Evolutionary conservation across 2,113 vertebrate genomes (phyloP).

Genomic region (Emydocephalus ijimae): DNA sequence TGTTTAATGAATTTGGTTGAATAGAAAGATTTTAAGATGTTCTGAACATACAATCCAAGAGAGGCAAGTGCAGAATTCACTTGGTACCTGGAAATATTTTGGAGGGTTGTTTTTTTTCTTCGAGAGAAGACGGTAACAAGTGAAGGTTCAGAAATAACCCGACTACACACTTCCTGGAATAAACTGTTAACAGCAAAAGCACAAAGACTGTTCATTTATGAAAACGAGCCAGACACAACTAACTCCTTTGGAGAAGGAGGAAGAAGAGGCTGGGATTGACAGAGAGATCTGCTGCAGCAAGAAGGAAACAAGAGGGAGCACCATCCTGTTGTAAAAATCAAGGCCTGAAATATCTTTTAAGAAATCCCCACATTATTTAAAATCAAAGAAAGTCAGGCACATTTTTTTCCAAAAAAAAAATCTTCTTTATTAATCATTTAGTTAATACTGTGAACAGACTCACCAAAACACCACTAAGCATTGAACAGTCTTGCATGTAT

Average conservation of each 20-base stretch:
- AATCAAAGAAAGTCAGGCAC: constrained; percentile 67
- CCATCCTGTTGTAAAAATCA: constrained; percentile 73
- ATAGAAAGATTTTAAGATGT: constrained; percentile 69
- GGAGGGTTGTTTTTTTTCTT: constrained; percentile 44
- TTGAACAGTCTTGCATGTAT: constrained; percentile 65
- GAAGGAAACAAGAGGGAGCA: constrained; percentile 68
- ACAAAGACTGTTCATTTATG: constrained; percentile 39
- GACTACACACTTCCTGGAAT: constrained; percentile 11
- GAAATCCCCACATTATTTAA: constrained; percentile 60
- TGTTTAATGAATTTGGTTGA: constrained; percentile 78
- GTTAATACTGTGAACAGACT: constrained; percentile 71
- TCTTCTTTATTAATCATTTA: constrained; percentile 66
- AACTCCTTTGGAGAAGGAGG: constrained; percentile 66
- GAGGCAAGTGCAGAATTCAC: constrained; percentile 75
- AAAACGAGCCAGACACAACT: constrained; percentile 54
- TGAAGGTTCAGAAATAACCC: constrained; percentile 30
- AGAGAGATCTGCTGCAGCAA: constrained; percentile 57
- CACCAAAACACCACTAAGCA: constrained; percentile 65
- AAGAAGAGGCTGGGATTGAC: constrained; percentile 57
- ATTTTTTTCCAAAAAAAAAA: constrained; percentile 33
- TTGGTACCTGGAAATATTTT: constrained; percentile 61
- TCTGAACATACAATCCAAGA: constrained; percentile 72
- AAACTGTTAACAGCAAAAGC: constrained; percentile 42
- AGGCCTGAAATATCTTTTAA: constrained; percentile 63
- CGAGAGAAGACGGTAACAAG: constrained; percentile 61